phyloP scores from a whole-genome alignment of 2,113 vertebrate genomes.

The Pao palembangensis region DNA sequence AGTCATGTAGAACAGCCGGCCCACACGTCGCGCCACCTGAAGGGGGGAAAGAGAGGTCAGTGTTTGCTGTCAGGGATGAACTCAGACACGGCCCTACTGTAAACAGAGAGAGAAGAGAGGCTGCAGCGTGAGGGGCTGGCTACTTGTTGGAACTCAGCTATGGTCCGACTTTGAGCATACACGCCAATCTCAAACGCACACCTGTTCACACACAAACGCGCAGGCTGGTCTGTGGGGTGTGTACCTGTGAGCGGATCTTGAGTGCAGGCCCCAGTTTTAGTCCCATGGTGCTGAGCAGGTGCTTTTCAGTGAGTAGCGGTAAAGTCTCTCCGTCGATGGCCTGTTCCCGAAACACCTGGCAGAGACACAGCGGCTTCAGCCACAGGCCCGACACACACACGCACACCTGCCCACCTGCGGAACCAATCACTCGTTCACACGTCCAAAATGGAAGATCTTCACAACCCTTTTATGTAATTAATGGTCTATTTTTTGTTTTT shows the following conservation, averaged over 20 bases:
- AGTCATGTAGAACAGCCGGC: constrained; percentile 92
- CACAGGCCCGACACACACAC: constrained; percentile 25
- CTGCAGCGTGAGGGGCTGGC: constrained; percentile 53
- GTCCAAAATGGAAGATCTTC: no score
- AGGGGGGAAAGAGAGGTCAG: constrained; percentile 42
- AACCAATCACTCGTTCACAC: not conserved
- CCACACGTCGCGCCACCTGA: constrained; percentile 89
- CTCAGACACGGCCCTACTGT: not conserved
- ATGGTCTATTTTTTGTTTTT: no score
- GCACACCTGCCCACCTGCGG: not conserved
- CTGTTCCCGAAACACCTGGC: constrained; percentile 95
- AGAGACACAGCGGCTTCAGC: constrained; percentile 71
- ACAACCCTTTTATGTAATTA: no score
- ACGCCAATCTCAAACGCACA: constrained; percentile 30
- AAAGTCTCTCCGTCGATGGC: constrained; percentile 95
- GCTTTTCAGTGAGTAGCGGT: constrained; percentile 93
- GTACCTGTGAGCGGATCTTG: constrained; percentile 96
- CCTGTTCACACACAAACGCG: constrained; percentile 36
- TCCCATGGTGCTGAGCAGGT: constrained; percentile 94
- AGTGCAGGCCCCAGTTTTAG: constrained; percentile 94
- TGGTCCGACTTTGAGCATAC: not conserved
- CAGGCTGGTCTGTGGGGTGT: constrained; percentile 52
- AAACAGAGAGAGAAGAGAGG: constrained; percentile 52
- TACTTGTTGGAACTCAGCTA: constrained; percentile 45
- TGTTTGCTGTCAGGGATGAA: not conserved